A percentile compares a stretch with the other conserved stretches of the same genome.
Evolutionary conservation across 1,140 invertebrate species (phyloP).

Genomic region (Diabrotica virgifera): DNA sequence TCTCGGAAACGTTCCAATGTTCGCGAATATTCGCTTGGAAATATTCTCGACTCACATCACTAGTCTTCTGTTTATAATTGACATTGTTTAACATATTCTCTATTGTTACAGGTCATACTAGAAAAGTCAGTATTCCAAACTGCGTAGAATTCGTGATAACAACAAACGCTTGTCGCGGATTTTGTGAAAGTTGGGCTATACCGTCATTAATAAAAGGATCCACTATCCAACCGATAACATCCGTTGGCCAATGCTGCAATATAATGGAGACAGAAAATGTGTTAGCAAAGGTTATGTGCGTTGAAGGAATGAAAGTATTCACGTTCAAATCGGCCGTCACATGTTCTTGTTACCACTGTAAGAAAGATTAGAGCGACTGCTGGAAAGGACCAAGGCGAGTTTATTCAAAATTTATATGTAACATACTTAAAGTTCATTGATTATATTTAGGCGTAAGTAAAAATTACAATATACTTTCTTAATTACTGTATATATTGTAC

Average conservation of each 20-base stretch:
- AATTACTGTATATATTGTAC: constrained; percentile 39
- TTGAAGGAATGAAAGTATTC: constrained; percentile 71
- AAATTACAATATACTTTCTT: constrained; percentile 4
- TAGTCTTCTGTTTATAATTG: too few species aligned
- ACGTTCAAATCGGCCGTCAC: constrained; percentile 78
- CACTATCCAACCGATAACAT: constrained; percentile 71
- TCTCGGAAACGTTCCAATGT: too few species aligned
- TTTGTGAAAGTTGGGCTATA: constrained; percentile 78
- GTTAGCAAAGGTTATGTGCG: constrained; percentile 67
- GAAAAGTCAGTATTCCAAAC: constrained; percentile 74
- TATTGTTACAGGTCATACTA: constrained; percentile 64
- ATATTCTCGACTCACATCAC: too few species aligned
- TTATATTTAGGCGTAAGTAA: too few species aligned
- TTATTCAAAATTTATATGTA: too few species aligned
- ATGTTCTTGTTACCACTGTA: constrained; percentile 83
- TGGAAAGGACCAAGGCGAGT: too few species aligned
- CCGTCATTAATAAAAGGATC: constrained; percentile 63
- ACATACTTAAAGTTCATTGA: too few species aligned
- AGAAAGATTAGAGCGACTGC: constrained; percentile 63
- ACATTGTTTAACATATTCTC: neutral
- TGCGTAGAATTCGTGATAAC: constrained; percentile 81
- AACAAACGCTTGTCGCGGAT: constrained; percentile 83
- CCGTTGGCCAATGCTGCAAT: constrained; percentile 84
- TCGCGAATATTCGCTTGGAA: too few species aligned
- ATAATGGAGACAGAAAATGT: constrained; percentile 82